Base-by-base conservation (phyloP, 2,888 invertebrate species). In the Fragum fragum region DNA sequence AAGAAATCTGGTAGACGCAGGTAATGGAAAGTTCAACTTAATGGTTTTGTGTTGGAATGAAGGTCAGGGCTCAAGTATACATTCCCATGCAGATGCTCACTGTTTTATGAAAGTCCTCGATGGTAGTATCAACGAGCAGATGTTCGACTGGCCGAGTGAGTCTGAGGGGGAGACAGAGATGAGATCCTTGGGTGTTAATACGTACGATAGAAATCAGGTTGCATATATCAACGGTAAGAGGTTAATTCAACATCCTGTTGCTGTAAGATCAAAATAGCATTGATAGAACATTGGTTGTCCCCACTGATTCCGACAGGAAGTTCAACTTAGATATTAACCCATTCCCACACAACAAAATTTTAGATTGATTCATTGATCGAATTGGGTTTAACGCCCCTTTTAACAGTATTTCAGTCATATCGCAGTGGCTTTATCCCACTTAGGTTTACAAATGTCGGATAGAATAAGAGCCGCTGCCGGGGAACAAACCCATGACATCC, bases 21-120 rank as follows among this genome's bases (percentile, higher is more conserved):
- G 99, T 5, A 99, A 99, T 94, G 99, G 98, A 0, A 98, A 98
- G 93, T 99, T 98, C 95, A 99, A 99, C 95, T 95, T 99, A 87
- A 98, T 99, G 97, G 96, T 98, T 36, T 95, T 99, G n/a, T 99
- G 99, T 95, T 99, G 99, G 99, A 98, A 98, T 26, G 98, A 98
- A 93, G 98, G 98, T 0, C 98, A 98, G 87, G 97, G 97, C 0
- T 98, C 99, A 0, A 97, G 97, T 14, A 98, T 99, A 88, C 99
- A 99, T 94, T 99, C 99, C 94, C 99, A 99, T 93, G 96, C 98
- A 0, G 96, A 99, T 92, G 97, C 99, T 0, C 99, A 99, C 93
- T 99, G 99, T 94, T 98, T 99, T 94, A 98, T 99, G 97, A 99
- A 94, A 89, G 78, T 98, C 83, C 95, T 99, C 0, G 96, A 97